Evolutionary conservation across 1,140 invertebrate genomes (phyloP), one percentile per base, ranked within the genome.

Genomic region (Andricus grossulariae): DNA sequence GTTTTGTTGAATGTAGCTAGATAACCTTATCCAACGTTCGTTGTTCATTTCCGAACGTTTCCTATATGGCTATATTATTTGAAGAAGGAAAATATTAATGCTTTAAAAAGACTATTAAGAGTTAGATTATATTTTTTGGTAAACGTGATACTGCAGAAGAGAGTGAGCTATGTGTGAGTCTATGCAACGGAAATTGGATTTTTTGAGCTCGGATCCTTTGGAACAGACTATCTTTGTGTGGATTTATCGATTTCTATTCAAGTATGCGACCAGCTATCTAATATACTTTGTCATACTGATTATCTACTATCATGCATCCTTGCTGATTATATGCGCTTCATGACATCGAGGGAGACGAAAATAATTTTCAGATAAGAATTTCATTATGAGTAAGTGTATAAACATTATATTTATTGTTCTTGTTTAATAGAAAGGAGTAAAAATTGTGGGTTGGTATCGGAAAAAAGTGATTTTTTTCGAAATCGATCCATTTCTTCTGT

Each of bases 281-380:
- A 83, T 89, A 79, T 81, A 77, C 50, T 76, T 66, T 21, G 76
- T 82, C 18, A 87, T 89, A 78, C 85, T 81, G 51, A 87, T 89
- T 72, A 89, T 89, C 75, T 89, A 89, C 81, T 89, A 89, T 71
- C 82, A 89, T 70, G 73, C 81, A 8, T 86, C 84, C 25, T 71
- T 89, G 0, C 74, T 88, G 15, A 78, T 89, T 72, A 85, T 89
- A 39, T 89, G 87, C 73, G 85, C 86, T 15, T 80, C 39, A 45
- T 45, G 39, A 45, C 39, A 45, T 81, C 50, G 52, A 82, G 74
- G 87, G 74, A 86, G 11, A n/a, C 50, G 8, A 52, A 73, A 50
- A 15, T 49, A 57, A 52, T 60, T 16, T 13, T 21, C 52, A 12
- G 8, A 6, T 15, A 21, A 45, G 7, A 15, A 21, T 12, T 12